phyloP scores from a whole-genome alignment of 35 echinoderm and acorn worm genomes.

The Apostichopus japonicus region DNA sequence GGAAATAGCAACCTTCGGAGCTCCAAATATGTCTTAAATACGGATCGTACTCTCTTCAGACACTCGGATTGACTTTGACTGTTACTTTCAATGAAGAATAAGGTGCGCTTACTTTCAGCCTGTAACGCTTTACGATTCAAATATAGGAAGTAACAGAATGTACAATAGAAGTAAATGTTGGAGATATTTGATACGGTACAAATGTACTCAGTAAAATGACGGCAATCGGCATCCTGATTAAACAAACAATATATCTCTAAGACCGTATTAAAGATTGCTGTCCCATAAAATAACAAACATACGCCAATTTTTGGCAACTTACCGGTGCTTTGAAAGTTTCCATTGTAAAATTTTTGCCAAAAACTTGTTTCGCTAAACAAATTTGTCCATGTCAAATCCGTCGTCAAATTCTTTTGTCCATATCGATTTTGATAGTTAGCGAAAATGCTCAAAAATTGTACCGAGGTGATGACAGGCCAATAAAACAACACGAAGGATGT shows the following conservation, averaged over 20 bases:
- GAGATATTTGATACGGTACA: not conserved
- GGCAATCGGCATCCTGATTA: not conserved
- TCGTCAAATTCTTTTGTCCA: not conserved
- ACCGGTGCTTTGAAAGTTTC: not conserved
- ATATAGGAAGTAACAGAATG: conserved; percentile 16
- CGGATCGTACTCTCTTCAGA: not conserved
- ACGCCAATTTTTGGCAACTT: not conserved
- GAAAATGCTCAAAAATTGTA: not conserved
- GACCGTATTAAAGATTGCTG: not conserved
- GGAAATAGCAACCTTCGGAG: not conserved
- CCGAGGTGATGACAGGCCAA: conserved; percentile 6
- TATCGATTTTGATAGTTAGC: not conserved
- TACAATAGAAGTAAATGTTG: not conserved
- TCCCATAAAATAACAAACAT: not conserved
- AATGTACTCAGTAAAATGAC: not conserved
- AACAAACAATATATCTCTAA: not conserved
- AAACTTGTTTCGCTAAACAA: not conserved
- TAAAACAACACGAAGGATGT: not conserved
- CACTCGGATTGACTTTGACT: not conserved
- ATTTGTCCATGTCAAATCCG: not conserved
- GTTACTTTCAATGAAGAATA: not conserved
- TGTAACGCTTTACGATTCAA: not conserved
- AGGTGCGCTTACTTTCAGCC: not conserved
- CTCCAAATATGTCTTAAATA: not conserved
- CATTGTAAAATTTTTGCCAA: not conserved